phyloP scores from a whole-genome alignment of 92 coral and sea anemone species.

The Isaurus tuberculatus region DNA sequence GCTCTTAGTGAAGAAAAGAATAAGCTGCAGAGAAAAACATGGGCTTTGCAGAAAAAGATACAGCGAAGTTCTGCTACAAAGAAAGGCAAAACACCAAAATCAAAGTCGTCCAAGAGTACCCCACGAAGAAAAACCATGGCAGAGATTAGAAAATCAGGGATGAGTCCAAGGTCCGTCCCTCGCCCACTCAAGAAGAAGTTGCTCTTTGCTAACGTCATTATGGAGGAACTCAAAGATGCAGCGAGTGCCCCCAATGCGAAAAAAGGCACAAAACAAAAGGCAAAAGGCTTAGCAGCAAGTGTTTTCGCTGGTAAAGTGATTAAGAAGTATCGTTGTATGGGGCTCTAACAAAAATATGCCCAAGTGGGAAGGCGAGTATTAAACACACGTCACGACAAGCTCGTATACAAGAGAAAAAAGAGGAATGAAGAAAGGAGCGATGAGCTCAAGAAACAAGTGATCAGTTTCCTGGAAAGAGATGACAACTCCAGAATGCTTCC shows the following conservation, averaged over 20 bases:
- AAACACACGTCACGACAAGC: constrained; percentile 3
- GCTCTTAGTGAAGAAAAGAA: constrained; percentile 28
- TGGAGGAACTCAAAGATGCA: constrained; percentile 25
- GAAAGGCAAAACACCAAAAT: constrained; percentile 11
- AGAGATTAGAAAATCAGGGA: constrained; percentile 10
- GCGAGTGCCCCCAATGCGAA: constrained; percentile 6
- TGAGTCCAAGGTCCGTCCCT: constrained; percentile 33
- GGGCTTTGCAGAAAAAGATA: constrained; percentile 47
- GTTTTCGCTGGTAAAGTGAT: constrained; percentile 39
- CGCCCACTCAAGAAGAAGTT: constrained; percentile 37
- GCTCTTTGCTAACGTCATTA: constrained; percentile 3
- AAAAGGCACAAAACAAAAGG: constrained; percentile 13
- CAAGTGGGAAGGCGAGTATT: constrained; percentile 12
- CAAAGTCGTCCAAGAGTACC: constrained; percentile 6
- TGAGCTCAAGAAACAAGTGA: constrained; percentile 10
- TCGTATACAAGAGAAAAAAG: constrained; percentile 7
- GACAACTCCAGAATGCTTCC: constrained; percentile 44
- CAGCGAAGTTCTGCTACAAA: constrained; percentile 43
- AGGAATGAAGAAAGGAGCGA: constrained; percentile 11
- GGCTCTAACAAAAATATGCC: constrained; percentile 2
- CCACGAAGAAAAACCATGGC: constrained; percentile 31
- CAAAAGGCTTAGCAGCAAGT: constrained; percentile 35
- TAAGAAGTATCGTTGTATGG: constrained; percentile 41
- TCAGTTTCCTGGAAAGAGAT: constrained; percentile 38
- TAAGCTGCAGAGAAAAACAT: constrained; percentile 43